A percentile compares a stretch with the other conserved stretches of the same genome.
These are phyloP conservation scores for Hoplias malabaricus DNA, from an alignment of 2,113 vertebrate genomes.

Conservation along the genomic window DNA sequence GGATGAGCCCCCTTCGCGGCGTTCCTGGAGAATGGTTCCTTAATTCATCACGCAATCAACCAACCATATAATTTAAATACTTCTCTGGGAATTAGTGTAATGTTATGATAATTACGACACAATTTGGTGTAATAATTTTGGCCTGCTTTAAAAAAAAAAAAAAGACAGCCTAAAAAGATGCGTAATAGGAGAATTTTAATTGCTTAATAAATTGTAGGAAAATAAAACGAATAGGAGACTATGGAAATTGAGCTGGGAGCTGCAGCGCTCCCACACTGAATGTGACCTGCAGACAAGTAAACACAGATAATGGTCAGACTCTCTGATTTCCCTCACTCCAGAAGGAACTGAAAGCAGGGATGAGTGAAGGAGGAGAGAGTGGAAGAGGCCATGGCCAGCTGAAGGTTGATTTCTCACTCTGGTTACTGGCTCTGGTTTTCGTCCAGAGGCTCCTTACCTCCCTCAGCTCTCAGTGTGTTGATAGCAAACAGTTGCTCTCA, in stretches of 20 bases:
- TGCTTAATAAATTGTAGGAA: slow-evolving; percentile 69
- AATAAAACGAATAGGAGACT: slow-evolving; percentile 52
- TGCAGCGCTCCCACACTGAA: background rate
- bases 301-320: background rate
- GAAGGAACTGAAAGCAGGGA: slow-evolving; percentile 28
- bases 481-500: slow-evolving; percentile 15
- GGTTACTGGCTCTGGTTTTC: slow-evolving; percentile 25
- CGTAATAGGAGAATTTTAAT: slow-evolving; percentile 68
- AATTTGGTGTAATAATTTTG: slow-evolving; percentile 73
- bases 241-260: slow-evolving; percentile 18
- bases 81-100: slow-evolving; percentile 79
- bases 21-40: slow-evolving; percentile 68
- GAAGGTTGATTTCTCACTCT: slow-evolving; percentile 35
- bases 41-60: slow-evolving; percentile 82
- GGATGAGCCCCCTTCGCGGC: slow-evolving; percentile 53
- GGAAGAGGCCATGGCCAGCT: slow-evolving; percentile 22
- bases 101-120: slow-evolving; percentile 78
- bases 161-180: slow-evolving; percentile 68
- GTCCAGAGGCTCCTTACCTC: background rate
- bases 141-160: slow-evolving; percentile 61
- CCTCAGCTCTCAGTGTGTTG: slow-evolving; percentile 17
- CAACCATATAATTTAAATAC: slow-evolving; percentile 82
- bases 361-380: slow-evolving; percentile 24
- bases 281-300: slow-evolving; percentile 11
- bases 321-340: slow-evolving; percentile 15